Evolutionary conservation across 2,113 vertebrate genomes (phyloP).

Genomic region (Toxostoma redivivum): DNA sequence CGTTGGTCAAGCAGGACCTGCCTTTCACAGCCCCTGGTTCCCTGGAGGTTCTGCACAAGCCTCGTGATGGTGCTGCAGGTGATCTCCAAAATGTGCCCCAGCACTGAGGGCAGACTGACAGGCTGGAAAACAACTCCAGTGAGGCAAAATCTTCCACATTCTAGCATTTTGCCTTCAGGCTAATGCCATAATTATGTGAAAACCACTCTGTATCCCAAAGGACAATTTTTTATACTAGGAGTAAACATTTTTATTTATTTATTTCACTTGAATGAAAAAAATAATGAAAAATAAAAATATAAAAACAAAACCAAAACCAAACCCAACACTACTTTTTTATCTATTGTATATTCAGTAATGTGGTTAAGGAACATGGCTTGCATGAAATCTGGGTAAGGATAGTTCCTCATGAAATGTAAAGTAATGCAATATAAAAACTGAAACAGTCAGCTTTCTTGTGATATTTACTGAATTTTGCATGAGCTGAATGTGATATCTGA

Average conservation of each 20-base stretch:
- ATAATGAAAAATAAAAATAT: background rate
- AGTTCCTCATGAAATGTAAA: background rate
- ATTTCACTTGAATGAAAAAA: background rate
- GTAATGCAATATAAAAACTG: background rate
- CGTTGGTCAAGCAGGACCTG: background rate
- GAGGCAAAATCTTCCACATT: background rate
- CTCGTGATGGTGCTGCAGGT: fast-evolving
- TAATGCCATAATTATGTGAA: background rate
- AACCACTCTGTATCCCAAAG: background rate
- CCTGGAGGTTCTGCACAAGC: background rate
- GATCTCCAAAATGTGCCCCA: background rate
- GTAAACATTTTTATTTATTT: background rate
- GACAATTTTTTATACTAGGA: background rate
- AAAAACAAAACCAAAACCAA: background rate
- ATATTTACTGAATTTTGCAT: background rate
- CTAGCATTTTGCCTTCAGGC: background rate
- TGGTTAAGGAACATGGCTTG: background rate
- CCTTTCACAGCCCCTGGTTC: background rate
- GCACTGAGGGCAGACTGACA: background rate
- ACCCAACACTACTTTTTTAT: background rate
- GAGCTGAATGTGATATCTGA: background rate
- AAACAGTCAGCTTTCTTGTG: background rate
- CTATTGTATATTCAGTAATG: background rate
- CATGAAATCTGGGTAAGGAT: background rate
- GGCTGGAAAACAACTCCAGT: background rate